phyloP scores from a whole-genome alignment of 64 coral and sea anemone species.

The Pocillopora verrucosa region DNA sequence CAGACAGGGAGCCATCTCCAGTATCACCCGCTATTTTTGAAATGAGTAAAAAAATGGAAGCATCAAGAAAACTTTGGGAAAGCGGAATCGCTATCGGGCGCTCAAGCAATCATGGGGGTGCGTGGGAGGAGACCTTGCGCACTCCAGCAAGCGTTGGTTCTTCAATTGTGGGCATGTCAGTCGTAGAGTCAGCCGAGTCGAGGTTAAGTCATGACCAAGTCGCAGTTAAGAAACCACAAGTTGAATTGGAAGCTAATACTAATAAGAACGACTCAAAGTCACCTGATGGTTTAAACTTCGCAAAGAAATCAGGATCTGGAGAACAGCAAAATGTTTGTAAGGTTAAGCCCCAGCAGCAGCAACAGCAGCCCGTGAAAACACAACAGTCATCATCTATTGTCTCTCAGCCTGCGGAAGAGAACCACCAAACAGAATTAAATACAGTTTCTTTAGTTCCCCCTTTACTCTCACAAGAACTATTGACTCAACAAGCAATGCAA shows the following conservation, averaged over 20 bases:
- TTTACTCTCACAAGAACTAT: constrained; percentile 69
- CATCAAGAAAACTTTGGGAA: constrained; percentile 81
- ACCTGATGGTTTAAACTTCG: constrained; percentile 47
- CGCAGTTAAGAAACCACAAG: constrained; percentile 24
- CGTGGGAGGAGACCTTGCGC: constrained; percentile 40
- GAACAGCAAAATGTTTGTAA: constrained; percentile 97
- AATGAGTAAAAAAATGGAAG: constrained; percentile 81
- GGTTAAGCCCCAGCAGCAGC: constrained; percentile 96
- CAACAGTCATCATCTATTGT: constrained; percentile 66
- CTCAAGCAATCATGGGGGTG: constrained; percentile 9
- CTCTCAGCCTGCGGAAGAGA: constrained; percentile 57
- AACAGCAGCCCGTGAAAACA: constrained; percentile 76
- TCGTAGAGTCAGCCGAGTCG: constrained; percentile 42
- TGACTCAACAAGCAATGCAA: constrained; percentile 56
- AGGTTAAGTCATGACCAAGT: constrained; percentile 56
- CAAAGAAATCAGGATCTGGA: constrained; percentile 67
- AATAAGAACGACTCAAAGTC: constrained; percentile 63
- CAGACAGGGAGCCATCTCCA: constrained; percentile 73
- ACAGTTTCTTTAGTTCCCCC: constrained; percentile 52
- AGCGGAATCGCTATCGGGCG: constrained; percentile 9
- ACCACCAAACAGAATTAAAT: constrained; percentile 50
- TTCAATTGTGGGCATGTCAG: constrained; percentile 34
- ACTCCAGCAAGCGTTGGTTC: constrained; percentile 5
- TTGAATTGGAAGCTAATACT: constrained; percentile 48
- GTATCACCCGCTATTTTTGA: constrained; percentile 81